Evolutionary conservation across 2,797 vertebrate genomes (phyloP).

Genomic region (Syndactyla subalaris): DNA sequence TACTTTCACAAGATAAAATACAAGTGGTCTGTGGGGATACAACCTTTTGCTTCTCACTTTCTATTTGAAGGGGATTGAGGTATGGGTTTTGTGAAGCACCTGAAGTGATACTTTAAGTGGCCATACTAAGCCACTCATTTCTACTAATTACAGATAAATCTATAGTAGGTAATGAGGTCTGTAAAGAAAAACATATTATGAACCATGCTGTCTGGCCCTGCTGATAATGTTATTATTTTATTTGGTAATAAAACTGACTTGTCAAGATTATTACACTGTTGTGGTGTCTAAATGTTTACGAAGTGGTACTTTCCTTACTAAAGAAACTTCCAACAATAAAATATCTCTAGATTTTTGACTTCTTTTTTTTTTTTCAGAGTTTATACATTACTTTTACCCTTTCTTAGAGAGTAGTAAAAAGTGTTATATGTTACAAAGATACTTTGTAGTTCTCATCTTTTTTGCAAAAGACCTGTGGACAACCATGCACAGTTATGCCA

Average conservation of each 20-base stretch:
- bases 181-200: neutral
- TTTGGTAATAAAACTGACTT: neutral
- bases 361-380: neutral
- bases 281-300: neutral
- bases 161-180: neutral
- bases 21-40: neutral
- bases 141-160: neutral
- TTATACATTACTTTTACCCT: neutral
- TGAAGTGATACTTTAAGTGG: neutral
- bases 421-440: neutral
- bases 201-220: neutral
- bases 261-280: neutral
- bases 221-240: neutral
- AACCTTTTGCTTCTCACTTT: neutral
- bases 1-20: neutral
- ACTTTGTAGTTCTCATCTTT: conserved; percentile 6
- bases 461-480: conserved; percentile 15
- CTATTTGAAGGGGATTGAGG: neutral
- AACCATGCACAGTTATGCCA: neutral
- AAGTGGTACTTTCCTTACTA: neutral
- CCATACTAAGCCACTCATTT: neutral
- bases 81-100: neutral
- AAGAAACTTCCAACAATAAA: neutral
- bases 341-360: neutral
- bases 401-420: conserved; percentile 7